These are phyloP conservation scores for Platycheirus albimanus DNA, from an alignment of 2,888 invertebrate genomes.

Conservation along the genomic window DNA sequence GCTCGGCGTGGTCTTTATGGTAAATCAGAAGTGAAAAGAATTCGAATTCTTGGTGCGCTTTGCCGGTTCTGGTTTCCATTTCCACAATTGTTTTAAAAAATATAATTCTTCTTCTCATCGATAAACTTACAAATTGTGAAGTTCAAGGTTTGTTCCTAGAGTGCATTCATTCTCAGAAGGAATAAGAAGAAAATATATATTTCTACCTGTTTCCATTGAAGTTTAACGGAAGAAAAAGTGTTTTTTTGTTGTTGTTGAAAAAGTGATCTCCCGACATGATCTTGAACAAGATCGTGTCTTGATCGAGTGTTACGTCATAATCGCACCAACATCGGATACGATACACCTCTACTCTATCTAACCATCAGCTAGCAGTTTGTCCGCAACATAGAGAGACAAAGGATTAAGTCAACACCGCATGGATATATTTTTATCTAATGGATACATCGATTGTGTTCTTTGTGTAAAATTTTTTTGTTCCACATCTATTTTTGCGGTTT, in stretches of 20 bases:
- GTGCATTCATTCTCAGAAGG: constrained; percentile 38
- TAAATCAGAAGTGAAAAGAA: constrained; percentile 19
- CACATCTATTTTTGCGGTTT: constrained; percentile 6
- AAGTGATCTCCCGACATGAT: constrained; percentile 58
- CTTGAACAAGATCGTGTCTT: constrained; percentile 60
- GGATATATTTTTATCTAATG: constrained; percentile 67
- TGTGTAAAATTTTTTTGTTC: constrained; percentile 32
- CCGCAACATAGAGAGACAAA: constrained; percentile 49
- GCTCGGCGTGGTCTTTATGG: constrained; percentile 36
- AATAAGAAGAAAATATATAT: neutral
- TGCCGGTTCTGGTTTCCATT: constrained; percentile 42
- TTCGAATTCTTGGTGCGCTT: constrained; percentile 49
- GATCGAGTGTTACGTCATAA: constrained; percentile 70
- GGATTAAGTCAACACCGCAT: constrained; percentile 66
- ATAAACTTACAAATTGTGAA: constrained; percentile 57
- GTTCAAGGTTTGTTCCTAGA: constrained; percentile 61
- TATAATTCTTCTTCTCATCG: neutral
- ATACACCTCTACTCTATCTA: neutral
- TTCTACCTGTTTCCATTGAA: constrained; percentile 45
- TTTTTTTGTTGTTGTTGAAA: constrained; percentile 10
- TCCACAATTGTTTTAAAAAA: constrained; percentile 26
- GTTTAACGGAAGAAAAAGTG: constrained; percentile 16
- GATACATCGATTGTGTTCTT: constrained; percentile 66
- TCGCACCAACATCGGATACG: constrained; percentile 59
- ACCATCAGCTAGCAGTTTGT: constrained; percentile 42